Evolutionary conservation across 2,888 invertebrate species (phyloP).

Genomic region (Ypsolopha sequella): DNA sequence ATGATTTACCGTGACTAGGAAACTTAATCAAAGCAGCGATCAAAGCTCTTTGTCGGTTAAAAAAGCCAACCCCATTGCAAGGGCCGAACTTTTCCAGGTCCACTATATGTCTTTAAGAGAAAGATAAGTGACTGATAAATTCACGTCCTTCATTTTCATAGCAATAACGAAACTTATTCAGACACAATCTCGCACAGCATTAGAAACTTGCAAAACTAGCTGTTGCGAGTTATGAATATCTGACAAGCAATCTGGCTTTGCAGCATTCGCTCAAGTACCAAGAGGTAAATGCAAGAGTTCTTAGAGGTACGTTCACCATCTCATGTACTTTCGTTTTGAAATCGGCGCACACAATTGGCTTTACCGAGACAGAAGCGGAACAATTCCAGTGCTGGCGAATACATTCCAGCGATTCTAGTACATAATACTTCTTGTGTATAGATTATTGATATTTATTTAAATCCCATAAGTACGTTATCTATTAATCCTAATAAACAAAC

Average conservation of each 20-base stretch:
- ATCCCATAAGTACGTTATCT: neutral
- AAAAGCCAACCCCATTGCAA: too few species aligned
- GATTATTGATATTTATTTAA: neutral
- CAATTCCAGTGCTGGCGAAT: conserved; percentile 42
- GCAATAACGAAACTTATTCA: neutral
- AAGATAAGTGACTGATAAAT: neutral
- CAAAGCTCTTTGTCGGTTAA: too few species aligned
- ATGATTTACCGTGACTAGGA: too few species aligned
- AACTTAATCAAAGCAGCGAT: too few species aligned
- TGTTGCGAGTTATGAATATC: conserved; percentile 59
- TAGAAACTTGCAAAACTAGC: conserved; percentile 41
- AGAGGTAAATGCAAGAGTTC: conserved; percentile 64
- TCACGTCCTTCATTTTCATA: neutral
- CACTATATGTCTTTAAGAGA: neutral
- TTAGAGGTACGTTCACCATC: conserved; percentile 67
- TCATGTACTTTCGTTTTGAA: conserved; percentile 71
- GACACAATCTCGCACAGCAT: conserved; percentile 29
- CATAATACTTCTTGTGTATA: neutral
- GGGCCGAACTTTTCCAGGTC: too few species aligned
- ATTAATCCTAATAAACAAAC: too few species aligned
- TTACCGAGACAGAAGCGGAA: conserved; percentile 57
- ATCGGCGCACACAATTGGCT: conserved; percentile 68
- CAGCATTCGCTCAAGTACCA: conserved; percentile 49
- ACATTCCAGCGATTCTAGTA: conserved; percentile 38
- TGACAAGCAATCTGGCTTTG: conserved; percentile 43